These are phyloP conservation scores for Zaprionus davidi DNA, from an alignment of 1,140 invertebrate species.

Conservation along the genomic window DNA sequence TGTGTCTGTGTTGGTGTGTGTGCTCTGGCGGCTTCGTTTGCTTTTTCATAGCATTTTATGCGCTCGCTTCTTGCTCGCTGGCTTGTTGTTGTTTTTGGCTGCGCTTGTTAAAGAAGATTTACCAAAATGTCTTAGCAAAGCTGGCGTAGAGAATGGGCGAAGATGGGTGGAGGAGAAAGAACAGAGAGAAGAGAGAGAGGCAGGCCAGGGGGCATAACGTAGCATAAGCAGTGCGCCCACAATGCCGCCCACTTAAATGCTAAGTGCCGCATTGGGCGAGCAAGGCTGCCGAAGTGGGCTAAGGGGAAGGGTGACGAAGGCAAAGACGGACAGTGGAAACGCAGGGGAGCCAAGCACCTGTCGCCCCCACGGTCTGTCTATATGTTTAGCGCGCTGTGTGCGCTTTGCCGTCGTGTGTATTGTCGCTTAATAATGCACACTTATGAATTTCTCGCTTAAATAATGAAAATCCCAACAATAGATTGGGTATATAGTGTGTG, in stretches of 20 bases:
- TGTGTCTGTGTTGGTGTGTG: constrained; percentile 38
- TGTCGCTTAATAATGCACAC: constrained; percentile 46
- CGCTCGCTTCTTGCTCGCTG: constrained; percentile 24
- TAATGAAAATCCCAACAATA: constrained; percentile 19
- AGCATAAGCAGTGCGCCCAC: constrained; percentile 26
- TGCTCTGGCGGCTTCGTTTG: constrained; percentile 67
- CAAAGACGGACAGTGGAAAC: not conserved
- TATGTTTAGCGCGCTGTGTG: constrained; percentile 3
- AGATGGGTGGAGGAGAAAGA: not conserved
- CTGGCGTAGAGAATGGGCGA: not conserved
- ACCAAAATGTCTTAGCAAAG: constrained; percentile 74
- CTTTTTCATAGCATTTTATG: constrained; percentile 82
- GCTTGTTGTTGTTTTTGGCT: constrained; percentile 59
- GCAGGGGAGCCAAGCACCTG: constrained; percentile 39
- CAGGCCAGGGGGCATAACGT: not conserved
- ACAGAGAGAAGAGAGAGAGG: not conserved
- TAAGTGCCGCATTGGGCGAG: constrained; percentile 68
- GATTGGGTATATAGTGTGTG: not conserved
- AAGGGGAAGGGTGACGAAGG: not conserved
- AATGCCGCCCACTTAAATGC: constrained; percentile 79
- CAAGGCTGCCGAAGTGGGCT: not conserved
- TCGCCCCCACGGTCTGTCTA: constrained; percentile 20
- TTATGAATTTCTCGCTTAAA: constrained; percentile 45
- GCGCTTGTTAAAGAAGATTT: constrained; percentile 79
- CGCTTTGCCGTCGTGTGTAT: constrained; percentile 9